A percentile compares a stretch with the other conserved stretches of the same genome.
Conservation (phyloP, 2,797 vertebrate genomes). For the Pelodytes ibericus region DNA sequence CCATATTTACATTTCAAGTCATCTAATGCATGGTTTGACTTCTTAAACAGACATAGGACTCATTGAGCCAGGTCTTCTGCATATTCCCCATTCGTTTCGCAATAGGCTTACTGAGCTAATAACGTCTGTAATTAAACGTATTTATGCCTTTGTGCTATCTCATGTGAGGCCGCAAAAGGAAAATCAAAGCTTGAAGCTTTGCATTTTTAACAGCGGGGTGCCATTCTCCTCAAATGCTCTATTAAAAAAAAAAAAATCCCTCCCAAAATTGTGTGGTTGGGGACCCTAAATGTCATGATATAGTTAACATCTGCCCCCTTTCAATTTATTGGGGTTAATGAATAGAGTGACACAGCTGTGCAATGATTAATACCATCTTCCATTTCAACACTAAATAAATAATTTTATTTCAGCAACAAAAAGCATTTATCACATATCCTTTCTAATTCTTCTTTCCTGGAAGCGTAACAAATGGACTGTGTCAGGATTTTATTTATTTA, state of each 20-base stretch:
- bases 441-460: not conserved
- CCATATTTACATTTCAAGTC: conserved; percentile 3
- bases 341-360: not conserved
- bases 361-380: not conserved
- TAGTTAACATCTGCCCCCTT: not conserved
- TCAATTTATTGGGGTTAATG: not conserved
- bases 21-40: conserved; percentile 3
- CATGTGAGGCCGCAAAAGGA: not conserved
- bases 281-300: not conserved
- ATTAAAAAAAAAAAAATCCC: not conserved
- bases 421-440: not conserved
- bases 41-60: conserved; percentile 6
- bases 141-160: not conserved
- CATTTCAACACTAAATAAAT: too few relatives aligned
- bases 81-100: conserved; percentile 25
- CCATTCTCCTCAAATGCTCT: not conserved
- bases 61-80: not conserved
- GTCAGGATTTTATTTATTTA: too few relatives aligned
- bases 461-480: too few relatives aligned
- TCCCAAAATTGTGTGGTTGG: not conserved
- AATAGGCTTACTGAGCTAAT: conserved; percentile 19
- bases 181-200: not conserved
- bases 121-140: conserved; percentile 13
- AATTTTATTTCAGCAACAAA: not conserved
- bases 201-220: conserved; percentile 5